Evolutionary conservation across 1,140 invertebrate species (phyloP), one percentile per base, ranked within the genome.

Genomic region (Platorchestia sp.): DNA sequence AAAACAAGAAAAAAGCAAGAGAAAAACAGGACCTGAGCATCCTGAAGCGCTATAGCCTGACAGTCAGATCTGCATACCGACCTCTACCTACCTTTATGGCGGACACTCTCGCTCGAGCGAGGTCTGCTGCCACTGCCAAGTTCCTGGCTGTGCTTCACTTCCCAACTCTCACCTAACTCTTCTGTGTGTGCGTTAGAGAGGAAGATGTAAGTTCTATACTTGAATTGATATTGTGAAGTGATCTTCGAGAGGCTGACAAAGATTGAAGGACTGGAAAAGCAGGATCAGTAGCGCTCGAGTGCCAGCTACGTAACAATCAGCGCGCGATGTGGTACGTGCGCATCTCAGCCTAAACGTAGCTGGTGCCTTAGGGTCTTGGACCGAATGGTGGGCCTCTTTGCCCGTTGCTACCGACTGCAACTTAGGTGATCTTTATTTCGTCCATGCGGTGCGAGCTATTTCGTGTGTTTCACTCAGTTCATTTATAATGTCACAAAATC

Each of bases 21-120:
- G 87, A 89, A 89, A 89, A 89, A 89, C 43, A 89, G n/a, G 43
- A 42, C n/a, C n/a, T 10, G 87, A 89, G 87, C 87, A 89, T 89
- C 87, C 87, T 42, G 87, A 89, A 89, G 87, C 87, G 87, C 87
- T 89, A 89, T 89, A 42, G 87, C 87, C 87, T 89, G 87, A 89
- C 87, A 89, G 87, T 89, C 87, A 89, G 87, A 89, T 89, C 87
- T 89, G 87, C 87, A 89, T 89, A 89, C 87, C 87, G 87, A 89
- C 87, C 87, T 89, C 87, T 89, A 89, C 87, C 86, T 44, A 44
- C 87, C 87, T 89, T 44, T 89, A 89, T 89, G 87, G 87, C 87
- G 87, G 87, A 89, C 87, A 89, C 87, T 89, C 87, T 89, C 87
- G 87, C 87, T 44, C 87, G 5, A 44, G 87, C 41, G 27, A 10